Percentiles rank a stretch among this genome's conserved stretches.
Conservation (phyloP, 2,113 vertebrate species). For the Trematomus loennbergii region DNA sequence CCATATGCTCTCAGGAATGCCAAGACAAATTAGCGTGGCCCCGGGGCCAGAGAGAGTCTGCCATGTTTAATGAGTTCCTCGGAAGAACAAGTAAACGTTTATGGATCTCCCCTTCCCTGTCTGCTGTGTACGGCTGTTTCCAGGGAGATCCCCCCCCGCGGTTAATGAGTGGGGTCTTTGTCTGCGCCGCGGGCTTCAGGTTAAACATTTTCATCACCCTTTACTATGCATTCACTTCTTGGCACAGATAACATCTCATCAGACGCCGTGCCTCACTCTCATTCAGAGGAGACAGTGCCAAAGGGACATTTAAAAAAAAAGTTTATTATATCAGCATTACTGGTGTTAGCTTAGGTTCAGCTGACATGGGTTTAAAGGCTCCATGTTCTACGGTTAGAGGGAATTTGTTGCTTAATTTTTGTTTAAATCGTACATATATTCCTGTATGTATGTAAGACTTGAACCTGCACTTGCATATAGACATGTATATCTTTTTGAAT, state of each 20-base stretch:
- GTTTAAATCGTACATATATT: not conserved
- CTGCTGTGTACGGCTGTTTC: slow-evolving; percentile 20
- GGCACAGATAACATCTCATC: slow-evolving; percentile 43
- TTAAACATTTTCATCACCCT: slow-evolving; percentile 70
- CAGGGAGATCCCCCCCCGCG: slow-evolving; percentile 48
- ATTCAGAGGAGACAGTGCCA: slow-evolving; percentile 16
- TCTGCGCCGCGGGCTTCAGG: slow-evolving; percentile 41
- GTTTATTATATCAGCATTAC: slow-evolving; percentile 7
- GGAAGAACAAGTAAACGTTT: slow-evolving; percentile 70
- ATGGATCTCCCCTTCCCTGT: slow-evolving; percentile 52
- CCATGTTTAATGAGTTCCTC: slow-evolving; percentile 64
- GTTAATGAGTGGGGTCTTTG: slow-evolving; percentile 61
- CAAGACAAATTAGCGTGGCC: slow-evolving; percentile 50
- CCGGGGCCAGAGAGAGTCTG: slow-evolving; percentile 38
- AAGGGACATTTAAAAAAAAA: not conserved
- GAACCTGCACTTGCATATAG: too few relatives aligned
- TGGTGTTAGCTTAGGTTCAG: not conserved
- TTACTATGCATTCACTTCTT: slow-evolving; percentile 46
- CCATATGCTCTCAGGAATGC: slow-evolving; percentile 43
- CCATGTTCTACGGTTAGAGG: not conserved
- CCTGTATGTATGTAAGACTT: not conserved
- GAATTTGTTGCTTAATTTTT: not conserved
- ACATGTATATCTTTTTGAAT: too few relatives aligned
- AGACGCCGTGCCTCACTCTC: slow-evolving; percentile 7
- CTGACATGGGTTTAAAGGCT: not conserved